phyloP scores from a whole-genome alignment of 30 jellyfish, hydroid and myxozoan genomes.

The Pelagia noctiluca region DNA sequence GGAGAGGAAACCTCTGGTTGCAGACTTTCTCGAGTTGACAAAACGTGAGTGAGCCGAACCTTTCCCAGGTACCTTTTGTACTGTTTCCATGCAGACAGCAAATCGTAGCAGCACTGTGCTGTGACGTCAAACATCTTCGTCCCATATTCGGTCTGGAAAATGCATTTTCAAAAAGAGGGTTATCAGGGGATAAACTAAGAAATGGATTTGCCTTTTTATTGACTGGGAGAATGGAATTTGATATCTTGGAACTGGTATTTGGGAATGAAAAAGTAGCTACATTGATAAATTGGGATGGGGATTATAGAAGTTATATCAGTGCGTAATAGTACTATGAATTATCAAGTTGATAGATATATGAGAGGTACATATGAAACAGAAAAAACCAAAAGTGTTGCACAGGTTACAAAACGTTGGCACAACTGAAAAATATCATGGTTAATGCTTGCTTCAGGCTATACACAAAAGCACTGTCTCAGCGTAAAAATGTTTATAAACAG shows the following conservation, averaged over 20 bases:
- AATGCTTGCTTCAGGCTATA: too few species aligned
- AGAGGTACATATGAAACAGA: too few species aligned
- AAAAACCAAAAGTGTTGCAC: too few species aligned
- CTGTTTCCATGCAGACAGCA: constrained; percentile 55
- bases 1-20: neutral
- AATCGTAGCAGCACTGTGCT: constrained; percentile 77
- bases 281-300: neutral
- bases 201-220: neutral
- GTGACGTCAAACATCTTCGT: constrained; percentile 67
- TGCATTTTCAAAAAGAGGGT: neutral
- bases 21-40: constrained; percentile 30
- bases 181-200: neutral
- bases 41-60: constrained; percentile 74
- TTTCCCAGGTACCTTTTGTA: constrained; percentile 75
- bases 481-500: too few species aligned
- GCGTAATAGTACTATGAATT: too few species aligned
- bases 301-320: neutral
- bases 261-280: neutral
- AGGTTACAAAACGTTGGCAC: too few species aligned
- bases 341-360: too few species aligned
- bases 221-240: neutral
- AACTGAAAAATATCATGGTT: too few species aligned
- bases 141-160: constrained; percentile 75
- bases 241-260: neutral
- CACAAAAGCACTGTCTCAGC: too few species aligned